Base-by-base conservation (phyloP, 2,797 vertebrate species). In the Melanotaenia boesemani region DNA sequence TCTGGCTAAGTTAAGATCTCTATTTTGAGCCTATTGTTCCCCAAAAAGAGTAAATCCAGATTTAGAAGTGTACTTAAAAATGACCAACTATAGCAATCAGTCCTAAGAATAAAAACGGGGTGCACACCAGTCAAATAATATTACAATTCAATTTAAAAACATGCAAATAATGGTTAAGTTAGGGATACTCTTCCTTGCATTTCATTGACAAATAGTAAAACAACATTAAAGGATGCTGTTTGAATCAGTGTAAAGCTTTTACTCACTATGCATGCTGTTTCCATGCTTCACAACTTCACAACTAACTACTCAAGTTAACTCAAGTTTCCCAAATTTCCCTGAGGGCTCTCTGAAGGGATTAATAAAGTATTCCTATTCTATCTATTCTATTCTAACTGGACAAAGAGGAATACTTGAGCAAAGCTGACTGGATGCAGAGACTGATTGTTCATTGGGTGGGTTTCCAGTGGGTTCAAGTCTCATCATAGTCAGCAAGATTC, bases 401-500 rank as follows among this genome's bases (percentile, higher is more conserved):
- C 22, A 24, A n/a, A 41, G 60, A 50, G 9, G 46, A 66, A 41
- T 18, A 8, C 36, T 68, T 20, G 6, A 18, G 1, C 26, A 44
- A n/a, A 22, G 67, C n/a, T 66, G 72, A 75, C 15, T 39, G 48
- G 41, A 65, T 44, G 20, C 30, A 63, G 22, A 3, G 11, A 60
- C 37, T n/a, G 34, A 59, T 22, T 36, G 10, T 36, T 68, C 46
- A 74, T 37, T 50, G 48, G 61, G 41, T 46, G 24, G 55, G 46
- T 32, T 46, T 63, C 62, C 16, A 1, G 6, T 44, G 44, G 70
- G 22, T 58, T 76, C 58, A 63, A 68, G 48, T 84, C 86, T 82
- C 74, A 81, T 89, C 64, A 54, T 68, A 74, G 81, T 70, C 67
- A 72, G 73, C 77, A 75, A 41, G 74, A 57, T 61, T 82, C 59